Evolutionary conservation across 2,797 vertebrate genomes (phyloP).

Genomic region (Simalia tracyae): DNA sequence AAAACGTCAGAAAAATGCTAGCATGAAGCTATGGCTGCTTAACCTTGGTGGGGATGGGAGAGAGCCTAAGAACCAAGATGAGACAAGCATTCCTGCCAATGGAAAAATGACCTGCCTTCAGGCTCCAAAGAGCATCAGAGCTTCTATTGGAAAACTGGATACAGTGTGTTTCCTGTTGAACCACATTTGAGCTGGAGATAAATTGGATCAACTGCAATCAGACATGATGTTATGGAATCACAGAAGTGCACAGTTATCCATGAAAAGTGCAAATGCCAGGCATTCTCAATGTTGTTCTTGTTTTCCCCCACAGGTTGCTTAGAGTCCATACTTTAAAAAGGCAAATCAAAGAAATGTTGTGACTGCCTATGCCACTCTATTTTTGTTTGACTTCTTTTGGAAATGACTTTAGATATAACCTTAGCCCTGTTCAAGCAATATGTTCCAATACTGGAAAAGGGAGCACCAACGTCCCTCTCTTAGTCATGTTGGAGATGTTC

Average conservation of each 20-base stretch:
- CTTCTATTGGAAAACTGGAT: background rate
- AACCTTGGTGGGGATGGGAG: background rate
- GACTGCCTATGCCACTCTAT: constrained; percentile 48
- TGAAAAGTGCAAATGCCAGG: background rate
- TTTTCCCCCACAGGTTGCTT: background rate
- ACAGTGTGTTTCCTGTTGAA: background rate
- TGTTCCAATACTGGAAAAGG: background rate
- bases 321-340: background rate
- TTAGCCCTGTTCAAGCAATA: background rate
- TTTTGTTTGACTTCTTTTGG: constrained; percentile 56
- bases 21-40: background rate
- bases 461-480: background rate
- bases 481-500: background rate
- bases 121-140: background rate
- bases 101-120: background rate
- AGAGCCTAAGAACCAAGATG: background rate
- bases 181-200: background rate
- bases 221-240: background rate
- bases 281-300: background rate
- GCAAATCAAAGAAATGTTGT: background rate
- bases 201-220: background rate
- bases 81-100: background rate
- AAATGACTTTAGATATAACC: constrained; percentile 60
- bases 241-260: background rate
- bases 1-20: background rate